Evolutionary conservation across 2,888 invertebrate species (phyloP), one percentile per base, ranked within the genome.

Genomic region (Epinotia demarniana): DNA sequence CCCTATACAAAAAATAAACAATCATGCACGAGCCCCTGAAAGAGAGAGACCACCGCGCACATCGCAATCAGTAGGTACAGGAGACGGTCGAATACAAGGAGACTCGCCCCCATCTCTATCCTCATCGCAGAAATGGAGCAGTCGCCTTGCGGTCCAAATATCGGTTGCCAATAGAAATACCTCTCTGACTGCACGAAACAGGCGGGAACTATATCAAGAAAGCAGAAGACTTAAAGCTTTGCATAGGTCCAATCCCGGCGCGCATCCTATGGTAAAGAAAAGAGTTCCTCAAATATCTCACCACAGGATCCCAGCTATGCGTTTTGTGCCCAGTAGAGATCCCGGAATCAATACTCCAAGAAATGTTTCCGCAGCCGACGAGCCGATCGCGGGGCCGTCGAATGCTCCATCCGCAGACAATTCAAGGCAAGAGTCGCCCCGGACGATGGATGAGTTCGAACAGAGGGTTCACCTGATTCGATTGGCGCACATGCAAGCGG

Each of bases 111-210:
- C 81, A 13, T 78, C 83, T 18, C 78, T 83, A 43, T 76, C 84
- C 55, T 76, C 77, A 27, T 77, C 84, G 4, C 89, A 91, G 77
- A 83, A 84, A 61, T 93, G 92, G 92, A 93, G 92, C 78, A 89
- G 90, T 80, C 90, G 94, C 1, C 87, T 94, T 13, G 94, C 94
- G 0, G 92, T 94, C 6, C 93, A 92, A 81, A 94, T 94, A 78
- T 85, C 94, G 9, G 93, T 90, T 13, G 94, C 92, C 0, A 94
- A 94, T 77, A 88, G 91, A 81, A 94, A 94, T 81, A 87, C 84
- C 76, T 94, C 94, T 1, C 78, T 84, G 27, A 93, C 92, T 18
- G 94, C 94, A 3, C 86, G 89, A 72, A 89, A 85, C 73, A 85
- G 94, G 80, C 84, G 90, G 75, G 93, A 94, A 19, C 77, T 90